A percentile compares a stretch with the other conserved stretches of the same genome.
These are phyloP conservation scores for Lagodon rhomboides DNA, from an alignment of 2,797 vertebrate genomes.

Conservation along the genomic window DNA sequence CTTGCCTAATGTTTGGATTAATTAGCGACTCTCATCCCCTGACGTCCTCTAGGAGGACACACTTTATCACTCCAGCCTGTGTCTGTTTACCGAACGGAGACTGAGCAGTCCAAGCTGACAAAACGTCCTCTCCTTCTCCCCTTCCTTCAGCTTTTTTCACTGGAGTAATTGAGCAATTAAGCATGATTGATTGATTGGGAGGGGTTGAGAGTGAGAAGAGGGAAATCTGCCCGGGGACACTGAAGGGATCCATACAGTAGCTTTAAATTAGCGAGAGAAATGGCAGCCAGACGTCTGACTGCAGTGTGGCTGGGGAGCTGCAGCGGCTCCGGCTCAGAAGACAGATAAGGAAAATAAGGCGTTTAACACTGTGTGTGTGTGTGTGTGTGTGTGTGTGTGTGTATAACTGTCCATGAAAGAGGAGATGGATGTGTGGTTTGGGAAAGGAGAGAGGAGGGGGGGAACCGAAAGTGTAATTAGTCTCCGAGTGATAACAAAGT, in stretches of 20 bases:
- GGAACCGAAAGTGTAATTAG: conserved; percentile 65
- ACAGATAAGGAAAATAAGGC: conserved; percentile 59
- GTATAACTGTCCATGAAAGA: conserved; percentile 41
- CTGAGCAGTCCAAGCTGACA: conserved; percentile 62
- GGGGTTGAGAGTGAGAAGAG: conserved; percentile 60
- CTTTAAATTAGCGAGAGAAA: conserved; percentile 73
- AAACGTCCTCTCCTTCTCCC: conserved; percentile 60
- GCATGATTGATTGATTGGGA: conserved; percentile 79
- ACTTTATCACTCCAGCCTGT: conserved; percentile 69
- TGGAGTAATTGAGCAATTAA: conserved; percentile 84
- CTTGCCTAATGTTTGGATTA: conserved; percentile 82
- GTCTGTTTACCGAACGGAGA: conserved; percentile 80
- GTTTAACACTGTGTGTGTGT: conserved; percentile 9
- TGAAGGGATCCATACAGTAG: conserved; percentile 77
- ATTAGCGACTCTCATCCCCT: conserved; percentile 76
- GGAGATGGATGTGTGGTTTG: conserved; percentile 49
- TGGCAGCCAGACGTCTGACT: conserved; percentile 61
- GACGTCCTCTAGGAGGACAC: conserved; percentile 74
- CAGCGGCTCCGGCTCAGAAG: conserved; percentile 32
- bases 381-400: conserved; percentile 32
- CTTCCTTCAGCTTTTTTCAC: conserved; percentile 64
- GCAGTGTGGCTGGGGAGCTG: conserved; percentile 37
- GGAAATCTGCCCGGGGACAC: conserved; percentile 60
- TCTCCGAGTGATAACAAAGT: conserved; percentile 61
- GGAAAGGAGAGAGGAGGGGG: conserved; percentile 30